Evolutionary conservation across 2,113 vertebrate genomes (phyloP).

Genomic region (Myiozetetes cayanensis): DNA sequence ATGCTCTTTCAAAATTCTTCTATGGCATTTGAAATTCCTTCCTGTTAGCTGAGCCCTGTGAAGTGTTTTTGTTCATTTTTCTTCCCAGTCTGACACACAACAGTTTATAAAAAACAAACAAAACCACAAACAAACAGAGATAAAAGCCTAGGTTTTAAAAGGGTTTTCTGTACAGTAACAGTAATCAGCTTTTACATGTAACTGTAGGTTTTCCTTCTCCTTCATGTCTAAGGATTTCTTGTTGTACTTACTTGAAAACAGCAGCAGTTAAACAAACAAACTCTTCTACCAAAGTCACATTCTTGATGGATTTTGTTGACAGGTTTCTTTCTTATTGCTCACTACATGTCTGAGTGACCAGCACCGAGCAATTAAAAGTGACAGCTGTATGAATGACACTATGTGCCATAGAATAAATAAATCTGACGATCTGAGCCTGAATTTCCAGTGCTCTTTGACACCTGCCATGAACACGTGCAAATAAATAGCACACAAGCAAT

Average conservation of each 20-base stretch:
- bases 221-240: not conserved
- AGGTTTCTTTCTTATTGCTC: not conserved
- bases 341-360: not conserved
- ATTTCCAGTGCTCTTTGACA: not conserved
- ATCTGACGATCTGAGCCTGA: not conserved
- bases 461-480: not conserved
- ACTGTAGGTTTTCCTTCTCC: not conserved
- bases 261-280: not conserved
- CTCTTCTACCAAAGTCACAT: not conserved
- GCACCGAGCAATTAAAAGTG: slow-evolving; percentile 2
- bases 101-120: not conserved
- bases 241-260: not conserved
- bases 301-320: not conserved
- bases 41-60: not conserved
- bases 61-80: not conserved
- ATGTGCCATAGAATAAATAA: not conserved
- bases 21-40: not conserved
- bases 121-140: not conserved
- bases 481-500: not conserved
- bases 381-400: not conserved
- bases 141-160: not conserved
- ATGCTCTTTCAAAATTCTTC: not conserved
- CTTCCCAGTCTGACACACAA: not conserved
- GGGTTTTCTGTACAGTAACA: not conserved
- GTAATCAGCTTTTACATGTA: not conserved